Evolutionary conservation across 1,140 invertebrate genomes (phyloP), one percentile per base, ranked within the genome.

Genomic region (Wasmannia auropunctata): DNA sequence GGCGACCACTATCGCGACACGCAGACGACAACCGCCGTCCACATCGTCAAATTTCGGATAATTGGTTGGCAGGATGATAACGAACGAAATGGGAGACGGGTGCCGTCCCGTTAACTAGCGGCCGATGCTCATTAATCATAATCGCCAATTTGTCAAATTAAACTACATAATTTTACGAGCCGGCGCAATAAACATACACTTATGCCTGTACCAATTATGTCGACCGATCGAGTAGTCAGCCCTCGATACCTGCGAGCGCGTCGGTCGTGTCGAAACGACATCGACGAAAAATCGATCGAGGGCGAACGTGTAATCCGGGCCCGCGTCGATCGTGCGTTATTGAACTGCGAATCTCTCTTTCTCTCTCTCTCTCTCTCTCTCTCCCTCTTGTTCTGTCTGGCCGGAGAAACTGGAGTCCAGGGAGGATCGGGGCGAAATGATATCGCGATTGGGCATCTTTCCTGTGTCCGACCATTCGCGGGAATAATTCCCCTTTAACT

Each of bases 91-190:
- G 80, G 62, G 77, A 83, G 77, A 81, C 65, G 80, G 51, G 63
- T 7, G n/a, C 49, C 70, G 81, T 65, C 67, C 77, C 69, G 69
- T 85, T 81, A 85, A 85, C 69, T 85, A 56, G 80, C 80, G 67
- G 67, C 77, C 56, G 70, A 70, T 69, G 70, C 65, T 84, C 86
- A 87, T 87, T 87, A 84, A 85, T 87, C 80, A 87, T 87, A 87
- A 85, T 87, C 69, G 77, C 81, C 86, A 87, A 87, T 87, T 87
- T 87, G 72, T 87, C 67, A 77, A 87, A 87, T 87, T 87, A 85
- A 85, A 77, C 75, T 85, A 72, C 72, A 74, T 75, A 85, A 87
- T 74, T 83, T 83, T 83, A 83, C 70, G 83, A 85, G 10, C 83
- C 74, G 43, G 31, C 67, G 79, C 69, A 74, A 83, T 83, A 83